Conservation (phyloP, 2,113 vertebrate genomes). For the Tupaia chinensis region DNA sequence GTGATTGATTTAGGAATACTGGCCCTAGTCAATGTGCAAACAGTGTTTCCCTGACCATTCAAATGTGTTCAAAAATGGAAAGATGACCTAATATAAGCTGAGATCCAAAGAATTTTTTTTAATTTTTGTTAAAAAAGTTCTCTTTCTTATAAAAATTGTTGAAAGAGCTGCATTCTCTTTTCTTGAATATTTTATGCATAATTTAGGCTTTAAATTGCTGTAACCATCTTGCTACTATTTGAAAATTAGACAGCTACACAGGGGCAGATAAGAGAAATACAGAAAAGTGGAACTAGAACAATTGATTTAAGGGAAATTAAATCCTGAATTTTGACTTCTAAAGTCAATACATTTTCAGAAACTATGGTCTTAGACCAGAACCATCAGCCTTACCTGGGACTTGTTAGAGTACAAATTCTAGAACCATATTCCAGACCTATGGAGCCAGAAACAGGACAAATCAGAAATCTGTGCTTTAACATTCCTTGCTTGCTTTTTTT, state of each 20-base stretch:
- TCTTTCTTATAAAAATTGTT: constrained; percentile 9
- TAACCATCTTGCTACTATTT: background rate
- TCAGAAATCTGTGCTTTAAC: background rate
- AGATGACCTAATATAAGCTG: background rate
- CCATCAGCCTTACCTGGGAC: background rate
- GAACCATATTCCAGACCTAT: background rate
- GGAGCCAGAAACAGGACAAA: background rate
- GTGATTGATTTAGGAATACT: background rate
- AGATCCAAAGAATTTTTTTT: constrained; percentile 11
- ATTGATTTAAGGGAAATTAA: background rate
- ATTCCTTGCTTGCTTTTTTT: too few species aligned
- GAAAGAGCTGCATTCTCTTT: background rate
- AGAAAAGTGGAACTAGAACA: background rate
- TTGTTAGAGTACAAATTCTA: background rate
- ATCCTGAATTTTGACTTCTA: background rate
- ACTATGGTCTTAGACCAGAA: background rate
- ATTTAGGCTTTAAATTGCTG: background rate
- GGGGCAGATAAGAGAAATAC: background rate
- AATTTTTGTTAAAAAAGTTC: background rate
- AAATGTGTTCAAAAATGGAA: background rate
- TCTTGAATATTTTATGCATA: background rate
- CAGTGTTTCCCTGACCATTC: background rate
- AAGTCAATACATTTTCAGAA: background rate
- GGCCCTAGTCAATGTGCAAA: background rate
- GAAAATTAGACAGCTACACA: background rate